Base-by-base conservation (phyloP, 2,113 vertebrate species). In the Pungitius pungitius region DNA sequence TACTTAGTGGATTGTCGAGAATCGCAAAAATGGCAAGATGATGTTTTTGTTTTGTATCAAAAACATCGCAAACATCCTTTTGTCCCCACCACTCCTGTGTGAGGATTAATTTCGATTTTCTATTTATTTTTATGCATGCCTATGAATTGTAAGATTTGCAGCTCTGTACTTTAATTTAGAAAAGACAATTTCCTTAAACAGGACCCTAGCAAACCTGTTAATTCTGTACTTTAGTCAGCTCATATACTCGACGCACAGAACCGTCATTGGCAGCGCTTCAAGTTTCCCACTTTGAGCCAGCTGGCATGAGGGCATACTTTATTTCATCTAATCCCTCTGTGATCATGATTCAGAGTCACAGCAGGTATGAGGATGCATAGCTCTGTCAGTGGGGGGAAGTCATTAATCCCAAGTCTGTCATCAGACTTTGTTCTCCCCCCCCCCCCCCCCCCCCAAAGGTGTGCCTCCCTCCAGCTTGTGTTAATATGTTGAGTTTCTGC, bases 261-360 rank as follows among this genome's bases (percentile, higher is more conserved):
- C 65, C 6, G 24, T n/a, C 67, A 33, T 65, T 89, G 88, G 87
- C 82, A 76, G 70, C 71, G 62, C 64, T 40, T 87, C 73, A 82
- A 66, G 22, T 68, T 80, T 58, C 60, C 45, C 12, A 39, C 54
- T 86, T 79, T 73, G 51, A 86, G 75, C 78, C 90, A 88, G 82
- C 82, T 90, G 90, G 86, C 72, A 77, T 74, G 58, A 85, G 79
- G 27, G 64, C 67, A 62, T 64, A 85, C 88, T 81, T 79, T 84
- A 87, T 85, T 78, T 63, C 62, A 67, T 72, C 52, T 89, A 88
- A 90, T 90, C 86, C 81, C 65, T 81, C 68, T 81, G 80, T 82
- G 77, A 62, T 77, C 58, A 72, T 56, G 43, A 40, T 8, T 6
- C 40, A 61, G 75, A 73, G 51, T 70, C 70, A 37, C 86, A 87